Evolutionary conservation across 1,140 invertebrate genomes (phyloP).

Genomic region (Pseudomyrmex flavicornis): DNA sequence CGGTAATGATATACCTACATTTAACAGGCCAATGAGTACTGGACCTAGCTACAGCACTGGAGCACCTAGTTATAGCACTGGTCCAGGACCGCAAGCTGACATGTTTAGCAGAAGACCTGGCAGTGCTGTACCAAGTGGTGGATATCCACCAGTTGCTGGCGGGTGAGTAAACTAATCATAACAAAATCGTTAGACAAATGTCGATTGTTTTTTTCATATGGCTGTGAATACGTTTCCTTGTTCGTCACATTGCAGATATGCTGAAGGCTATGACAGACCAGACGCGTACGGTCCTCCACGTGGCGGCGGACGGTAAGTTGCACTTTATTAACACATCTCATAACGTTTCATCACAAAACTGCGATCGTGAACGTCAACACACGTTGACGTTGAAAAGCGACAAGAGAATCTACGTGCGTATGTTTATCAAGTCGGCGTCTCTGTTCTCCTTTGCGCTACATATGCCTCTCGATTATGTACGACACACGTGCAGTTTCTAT

Average conservation of each 20-base stretch:
- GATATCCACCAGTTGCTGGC: conserved; percentile 82
- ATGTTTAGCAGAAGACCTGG: conserved; percentile 85
- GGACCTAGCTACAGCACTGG: conserved; percentile 83
- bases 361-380: conserved; percentile 65
- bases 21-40: conserved; percentile 82
- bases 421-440: conserved; percentile 63
- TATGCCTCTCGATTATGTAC: conserved; percentile 56
- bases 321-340: conserved; percentile 59
- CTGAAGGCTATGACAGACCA: conserved; percentile 83
- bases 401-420: conserved; percentile 71
- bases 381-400: conserved; percentile 73
- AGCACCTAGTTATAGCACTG: conserved; percentile 82
- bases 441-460: conserved; percentile 67
- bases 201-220: background rate
- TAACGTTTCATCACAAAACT: conserved; percentile 60
- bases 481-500: conserved; percentile 58
- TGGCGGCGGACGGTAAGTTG: conserved; percentile 83
- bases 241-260: conserved; percentile 76
- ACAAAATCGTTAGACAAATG: background rate
- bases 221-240: background rate
- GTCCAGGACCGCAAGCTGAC: conserved; percentile 83
- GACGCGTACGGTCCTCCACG: conserved; percentile 83
- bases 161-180: conserved; percentile 75
- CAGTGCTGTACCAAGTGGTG: conserved; percentile 81
- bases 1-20: conserved; percentile 71